Evolutionary conservation across 2,113 vertebrate species (phyloP), one percentile per base, ranked within the genome.

Genomic region (Saguinus imperator): DNA sequence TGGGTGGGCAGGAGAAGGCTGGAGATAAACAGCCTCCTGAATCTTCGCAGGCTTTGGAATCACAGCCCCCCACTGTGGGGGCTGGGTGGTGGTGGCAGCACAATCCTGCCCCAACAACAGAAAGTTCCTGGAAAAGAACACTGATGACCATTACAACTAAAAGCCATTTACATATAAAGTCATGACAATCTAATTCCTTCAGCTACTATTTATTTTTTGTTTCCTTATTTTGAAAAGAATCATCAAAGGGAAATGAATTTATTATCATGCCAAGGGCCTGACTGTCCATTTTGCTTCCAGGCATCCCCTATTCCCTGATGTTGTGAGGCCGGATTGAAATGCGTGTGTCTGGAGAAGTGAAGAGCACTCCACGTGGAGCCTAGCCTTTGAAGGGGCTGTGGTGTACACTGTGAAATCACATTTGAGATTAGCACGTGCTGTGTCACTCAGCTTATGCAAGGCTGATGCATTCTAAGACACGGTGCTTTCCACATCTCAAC

Each of bases 251-350:
- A 95, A 58, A 91, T 21, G 20, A 35, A 21, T 92, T 93, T 92
- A 96, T 61, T 80, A 95, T 90, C 91, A 87, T 21, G 96, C 70
- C 95, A 95, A 88, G 58, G 45, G 48, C 83, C 0, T 18, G 50
- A 20, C 61, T 23, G 43, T 55, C 57, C 37, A 8, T 23, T 96
- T 91, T 55, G 87, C 94, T 95, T 89, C 94, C 40, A 97, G 94
- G 88, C 77, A 91, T 95, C 92, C 61, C 89, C 82, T 95, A 80
- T 43, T 81, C 95, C 91, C 77, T 18, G 80, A 89, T 8, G 76
- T 48, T 82, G 14, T 1, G 4, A 89, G 88, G 95, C n/a, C 1
- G 43, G 86, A 85, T 35, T 79, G 90, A 83, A 90, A 92, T 12
- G 64, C 61, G 79, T 25, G 11, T 3, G 77, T 45, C 48, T 95